Percentiles rank a stretch among this genome's conserved stretches.
Conservation (phyloP, 2,888 invertebrate species). For the Apotomis betuletana region DNA sequence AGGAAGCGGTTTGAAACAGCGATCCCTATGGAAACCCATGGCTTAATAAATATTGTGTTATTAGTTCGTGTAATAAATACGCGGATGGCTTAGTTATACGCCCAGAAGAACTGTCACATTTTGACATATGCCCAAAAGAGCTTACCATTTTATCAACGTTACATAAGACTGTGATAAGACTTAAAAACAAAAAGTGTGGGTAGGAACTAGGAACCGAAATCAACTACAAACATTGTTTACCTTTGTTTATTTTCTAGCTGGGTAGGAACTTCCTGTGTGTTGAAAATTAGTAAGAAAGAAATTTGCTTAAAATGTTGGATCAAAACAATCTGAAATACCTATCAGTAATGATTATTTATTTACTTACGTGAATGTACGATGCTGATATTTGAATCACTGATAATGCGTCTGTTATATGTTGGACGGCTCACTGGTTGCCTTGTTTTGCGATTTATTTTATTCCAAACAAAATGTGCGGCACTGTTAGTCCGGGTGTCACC, state of each 20-base stretch:
- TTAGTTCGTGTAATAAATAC: background rate
- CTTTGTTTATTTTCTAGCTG: background rate
- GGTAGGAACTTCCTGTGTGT: background rate
- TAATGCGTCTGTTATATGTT: background rate
- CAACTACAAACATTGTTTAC: background rate
- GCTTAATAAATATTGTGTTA: background rate
- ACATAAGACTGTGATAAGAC: too few relatives aligned
- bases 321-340: slow-evolving; percentile 11
- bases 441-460: slow-evolving; percentile 8
- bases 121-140: background rate
- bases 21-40: background rate
- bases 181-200: slow-evolving; percentile 1
- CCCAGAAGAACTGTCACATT: background rate
- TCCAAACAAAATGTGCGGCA: slow-evolving; percentile 34
- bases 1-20: background rate
- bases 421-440: slow-evolving; percentile 2
- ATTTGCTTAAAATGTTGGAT: slow-evolving; percentile 6
- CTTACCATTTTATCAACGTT: slow-evolving; percentile 7
- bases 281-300: background rate
- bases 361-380: slow-evolving; percentile 30
- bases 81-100: background rate
- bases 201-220: background rate
- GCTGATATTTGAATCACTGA: slow-evolving; percentile 14
- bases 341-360: slow-evolving; percentile 20
- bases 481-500: slow-evolving; percentile 46